phyloP scores from a whole-genome alignment of 2,797 vertebrate genomes.

The Eleutherodactylus coqui region DNA sequence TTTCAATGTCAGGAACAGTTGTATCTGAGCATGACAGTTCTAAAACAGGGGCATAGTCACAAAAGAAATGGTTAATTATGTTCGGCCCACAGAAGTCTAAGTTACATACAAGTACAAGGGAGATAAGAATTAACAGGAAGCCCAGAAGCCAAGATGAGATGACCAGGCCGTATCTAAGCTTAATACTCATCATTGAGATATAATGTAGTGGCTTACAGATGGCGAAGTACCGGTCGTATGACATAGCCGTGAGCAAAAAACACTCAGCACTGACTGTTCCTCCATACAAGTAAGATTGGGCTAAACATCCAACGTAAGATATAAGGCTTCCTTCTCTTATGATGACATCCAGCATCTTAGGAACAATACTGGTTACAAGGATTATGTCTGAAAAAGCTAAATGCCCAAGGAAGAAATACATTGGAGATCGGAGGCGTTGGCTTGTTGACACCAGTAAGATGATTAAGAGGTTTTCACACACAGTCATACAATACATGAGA shows the following conservation, averaged over 20 bases:
- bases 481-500: background rate
- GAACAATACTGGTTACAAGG: background rate
- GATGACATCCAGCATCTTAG: background rate
- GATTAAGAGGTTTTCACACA: background rate
- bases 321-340: background rate
- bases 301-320: background rate
- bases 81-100: slow-evolving; percentile 5
- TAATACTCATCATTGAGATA: background rate
- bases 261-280: background rate
- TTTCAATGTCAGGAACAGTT: background rate
- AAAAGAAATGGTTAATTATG: background rate
- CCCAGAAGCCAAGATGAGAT: background rate
- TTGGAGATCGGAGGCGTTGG: background rate
- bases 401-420: slow-evolving; percentile 13
- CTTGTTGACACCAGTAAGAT: background rate
- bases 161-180: background rate
- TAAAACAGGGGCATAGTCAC: background rate
- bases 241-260: background rate
- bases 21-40: background rate
- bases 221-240: background rate
- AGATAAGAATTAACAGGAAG: background rate
- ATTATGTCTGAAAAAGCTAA: background rate
- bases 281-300: background rate
- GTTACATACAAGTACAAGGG: background rate
- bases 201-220: background rate